Evolutionary conservation across 1,140 invertebrate species (phyloP).

Genomic region (Saxidomus purpurata): DNA sequence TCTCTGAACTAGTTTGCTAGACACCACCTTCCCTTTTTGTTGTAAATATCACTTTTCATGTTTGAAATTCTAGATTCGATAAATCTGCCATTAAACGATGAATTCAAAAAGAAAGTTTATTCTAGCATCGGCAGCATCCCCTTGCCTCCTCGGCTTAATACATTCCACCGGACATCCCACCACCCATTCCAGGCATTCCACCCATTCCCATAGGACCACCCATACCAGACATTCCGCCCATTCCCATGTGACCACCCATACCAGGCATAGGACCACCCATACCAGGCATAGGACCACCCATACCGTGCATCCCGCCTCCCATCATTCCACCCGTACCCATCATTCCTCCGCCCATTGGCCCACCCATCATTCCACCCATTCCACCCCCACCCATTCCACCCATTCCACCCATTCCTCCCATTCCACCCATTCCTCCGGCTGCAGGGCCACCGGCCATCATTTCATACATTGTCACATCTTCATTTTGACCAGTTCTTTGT

Average conservation of each 20-base stretch:
- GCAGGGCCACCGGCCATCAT: constrained; percentile 5
- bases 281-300: constrained; percentile 16
- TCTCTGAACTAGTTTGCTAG: too few species aligned
- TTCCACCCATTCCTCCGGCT: neutral
- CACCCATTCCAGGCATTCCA: neutral
- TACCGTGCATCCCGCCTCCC: neutral
- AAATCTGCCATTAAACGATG: too few species aligned
- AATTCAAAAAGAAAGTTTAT: too few species aligned
- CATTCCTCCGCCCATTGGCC: neutral
- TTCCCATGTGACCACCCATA: neutral
- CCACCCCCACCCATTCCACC: neutral
- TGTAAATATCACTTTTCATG: too few species aligned
- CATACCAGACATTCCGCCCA: neutral
- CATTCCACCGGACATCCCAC: neutral
- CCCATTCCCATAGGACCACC: neutral
- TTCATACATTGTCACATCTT: constrained; percentile 49
- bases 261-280: neutral
- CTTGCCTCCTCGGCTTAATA: too few species aligned
- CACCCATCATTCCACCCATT: neutral
- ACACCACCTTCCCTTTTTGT: too few species aligned
- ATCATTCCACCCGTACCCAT: neutral
- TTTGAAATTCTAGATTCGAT: too few species aligned
- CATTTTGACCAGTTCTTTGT: neutral
- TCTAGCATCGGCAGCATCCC: too few species aligned
- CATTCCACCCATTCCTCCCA: neutral